A percentile compares a stretch with the other conserved stretches of the same genome.
These are phyloP conservation scores for Cavia aperea DNA, from an alignment of 2,113 vertebrate genomes.

Conservation along the genomic window DNA sequence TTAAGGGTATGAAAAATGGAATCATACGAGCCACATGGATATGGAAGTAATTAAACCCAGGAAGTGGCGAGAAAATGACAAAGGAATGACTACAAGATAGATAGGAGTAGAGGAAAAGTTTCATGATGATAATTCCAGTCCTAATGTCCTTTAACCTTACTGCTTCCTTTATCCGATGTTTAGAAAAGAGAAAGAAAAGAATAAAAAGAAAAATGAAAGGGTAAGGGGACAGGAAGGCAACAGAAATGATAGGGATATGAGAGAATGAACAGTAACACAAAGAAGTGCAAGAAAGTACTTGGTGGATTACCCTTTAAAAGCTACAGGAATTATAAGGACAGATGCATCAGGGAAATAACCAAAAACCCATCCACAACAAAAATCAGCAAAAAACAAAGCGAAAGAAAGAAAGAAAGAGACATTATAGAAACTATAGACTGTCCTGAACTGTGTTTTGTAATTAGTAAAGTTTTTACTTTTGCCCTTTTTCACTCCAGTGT, in stretches of 20 bases:
- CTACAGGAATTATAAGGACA: background rate
- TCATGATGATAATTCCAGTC: background rate
- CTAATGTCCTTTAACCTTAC: background rate
- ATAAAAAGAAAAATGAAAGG: too few relatives aligned
- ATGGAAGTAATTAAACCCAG: slow-evolving; percentile 38
- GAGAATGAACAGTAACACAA: background rate
- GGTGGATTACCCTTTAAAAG: background rate
- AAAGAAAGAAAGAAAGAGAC: background rate
- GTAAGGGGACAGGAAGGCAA: too few relatives aligned
- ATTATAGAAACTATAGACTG: background rate
- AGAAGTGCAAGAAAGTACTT: background rate
- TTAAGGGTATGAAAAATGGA: background rate
- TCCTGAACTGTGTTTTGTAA: background rate
- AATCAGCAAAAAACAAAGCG: background rate
- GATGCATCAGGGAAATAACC: background rate
- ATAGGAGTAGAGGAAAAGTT: background rate
- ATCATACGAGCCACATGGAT: background rate
- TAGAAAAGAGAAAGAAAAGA: background rate
- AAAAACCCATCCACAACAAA: background rate
- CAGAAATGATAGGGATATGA: too few relatives aligned
- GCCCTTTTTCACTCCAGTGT: background rate
- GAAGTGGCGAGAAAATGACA: slow-evolving; percentile 1
- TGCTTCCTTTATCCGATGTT: background rate
- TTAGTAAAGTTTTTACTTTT: background rate
- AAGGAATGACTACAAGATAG: background rate